Evolutionary conservation across 2,888 invertebrate genomes (phyloP), one percentile per base, ranked within the genome.

Genomic region (Timandra comae): DNA sequence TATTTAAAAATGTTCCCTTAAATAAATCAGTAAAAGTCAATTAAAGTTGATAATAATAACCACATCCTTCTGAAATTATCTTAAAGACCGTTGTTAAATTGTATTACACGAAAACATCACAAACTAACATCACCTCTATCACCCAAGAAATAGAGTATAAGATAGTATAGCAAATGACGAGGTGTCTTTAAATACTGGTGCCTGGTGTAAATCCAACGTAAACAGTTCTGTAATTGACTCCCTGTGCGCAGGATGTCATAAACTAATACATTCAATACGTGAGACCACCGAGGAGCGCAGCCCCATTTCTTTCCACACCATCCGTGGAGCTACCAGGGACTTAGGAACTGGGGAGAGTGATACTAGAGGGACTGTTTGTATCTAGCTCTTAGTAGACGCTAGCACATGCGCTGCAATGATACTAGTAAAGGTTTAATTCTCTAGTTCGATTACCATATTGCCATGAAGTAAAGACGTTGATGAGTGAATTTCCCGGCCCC

Each of bases 141-240:
- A 5, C 4, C 6, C 6, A 5, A 16, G 16, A 6, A n/a, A 5
- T 16, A 16, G 16, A 16, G 16, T 16, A 6, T 24, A 11, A 11
- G 6, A 11, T 9, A 7, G 24, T 10, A 6, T 9, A 4, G 24
- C 4, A 11, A 10, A 11, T 10, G 7, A 11, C 7, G 11, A 24
- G 10, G 10, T 24, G 6, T 10, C 24, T 24, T 10, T 11, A 10
- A 10, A 24, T 24, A 10, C 7, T 24, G 10, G 24, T 24, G 3
- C 10, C 10, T 23, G 23, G n/a, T 8, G 23, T 23, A 8, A 16
- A 16, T 16, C 6, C 8, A 35, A 41, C 44, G 56, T 66, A 66
- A 63, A 67, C 66, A 67, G 38, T 35, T 35, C 42, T 35, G 57
- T 46, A 51, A 63, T 64, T 56, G 65, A 59, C 56, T 54, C 46